Evolutionary conservation across 2,888 invertebrate genomes (phyloP).

Genomic region (Lasioglossum marginatum): DNA sequence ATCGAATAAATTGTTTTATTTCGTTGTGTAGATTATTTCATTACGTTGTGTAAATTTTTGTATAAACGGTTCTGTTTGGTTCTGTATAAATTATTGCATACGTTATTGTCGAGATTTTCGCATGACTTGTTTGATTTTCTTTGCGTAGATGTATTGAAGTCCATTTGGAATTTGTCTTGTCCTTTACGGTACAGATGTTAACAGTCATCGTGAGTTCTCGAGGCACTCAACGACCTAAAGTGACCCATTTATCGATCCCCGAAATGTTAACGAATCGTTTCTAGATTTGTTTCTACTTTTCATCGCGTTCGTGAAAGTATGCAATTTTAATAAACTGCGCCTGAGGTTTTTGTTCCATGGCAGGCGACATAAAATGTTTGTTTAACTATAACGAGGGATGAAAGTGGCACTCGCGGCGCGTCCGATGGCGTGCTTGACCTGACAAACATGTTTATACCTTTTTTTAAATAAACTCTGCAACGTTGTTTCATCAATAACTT

Average conservation of each 20-base stretch:
- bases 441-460: constrained; percentile 1
- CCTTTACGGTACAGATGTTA: constrained; percentile 54
- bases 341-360: not conserved
- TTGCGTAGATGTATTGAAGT: not conserved
- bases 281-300: constrained; percentile 48
- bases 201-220: constrained; percentile 56
- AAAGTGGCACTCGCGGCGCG: not conserved
- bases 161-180: not conserved
- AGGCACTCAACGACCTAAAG: constrained; percentile 71
- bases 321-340: not conserved
- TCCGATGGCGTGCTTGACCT: not conserved
- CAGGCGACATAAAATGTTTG: not conserved
- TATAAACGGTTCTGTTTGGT: not conserved
- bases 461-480: constrained; percentile 1
- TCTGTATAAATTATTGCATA: too few species aligned
- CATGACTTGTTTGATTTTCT: not conserved
- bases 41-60: not conserved
- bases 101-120: not conserved
- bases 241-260: constrained; percentile 78
- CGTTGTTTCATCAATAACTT: not conserved
- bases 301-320: constrained; percentile 13
- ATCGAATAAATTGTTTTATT: not conserved
- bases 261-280: constrained; percentile 68
- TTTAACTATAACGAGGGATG: constrained; percentile 2
- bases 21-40: not conserved